Evolutionary conservation across 53 echinoderm and acorn worm genomes (phyloP), one percentile per base, ranked within the genome.

Genomic region (Holothuria scabra): DNA sequence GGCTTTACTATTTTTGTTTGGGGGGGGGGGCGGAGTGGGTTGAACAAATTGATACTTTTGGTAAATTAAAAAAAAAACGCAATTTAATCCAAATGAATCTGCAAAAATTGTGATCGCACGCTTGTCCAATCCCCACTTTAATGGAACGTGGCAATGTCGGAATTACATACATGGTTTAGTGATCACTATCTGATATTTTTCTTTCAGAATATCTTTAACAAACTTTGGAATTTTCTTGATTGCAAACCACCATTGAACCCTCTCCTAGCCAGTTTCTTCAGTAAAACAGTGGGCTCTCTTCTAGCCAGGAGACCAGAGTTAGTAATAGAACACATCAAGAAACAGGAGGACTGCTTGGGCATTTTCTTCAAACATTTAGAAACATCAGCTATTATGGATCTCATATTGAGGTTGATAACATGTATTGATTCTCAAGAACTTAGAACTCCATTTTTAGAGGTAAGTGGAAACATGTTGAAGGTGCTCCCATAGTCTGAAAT

Each of bases 331-430:
- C 86, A 92, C 66, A 94, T 99, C 84, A 99, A 99, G 60, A 59
- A 87, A 55, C 89, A 86, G 74, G 99, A 99, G 48, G 88, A 99
- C 89, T 92, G 90, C 64, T 83, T 99, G 41, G 94, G 94, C 4
- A 61, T 93, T 16, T 87, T 99, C 65, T 90, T 99, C 52, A 92
- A 89, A 38, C 99, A 99, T 83, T 64, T 99, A 81, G 99, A 92
- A 84, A 95, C 94, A 21, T 99, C 99, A n/a, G 99, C 99, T 49
- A 91, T 99, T 52, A 94, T 99, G 99, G 99, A 99, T 59, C 92
- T 99, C 81, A 92, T 99, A 23, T 89, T 99, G 48, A 89, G 99
- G 85, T 88, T 99, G 38, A 92, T 94, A 67, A 94, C 99, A 28
- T 99, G 99, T 67, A 96, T 96, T 63, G 96, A 96, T 82, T 91